These are phyloP conservation scores for Haemorhous mexicanus DNA, from an alignment of 2,113 vertebrate species.

Conservation along the genomic window DNA sequence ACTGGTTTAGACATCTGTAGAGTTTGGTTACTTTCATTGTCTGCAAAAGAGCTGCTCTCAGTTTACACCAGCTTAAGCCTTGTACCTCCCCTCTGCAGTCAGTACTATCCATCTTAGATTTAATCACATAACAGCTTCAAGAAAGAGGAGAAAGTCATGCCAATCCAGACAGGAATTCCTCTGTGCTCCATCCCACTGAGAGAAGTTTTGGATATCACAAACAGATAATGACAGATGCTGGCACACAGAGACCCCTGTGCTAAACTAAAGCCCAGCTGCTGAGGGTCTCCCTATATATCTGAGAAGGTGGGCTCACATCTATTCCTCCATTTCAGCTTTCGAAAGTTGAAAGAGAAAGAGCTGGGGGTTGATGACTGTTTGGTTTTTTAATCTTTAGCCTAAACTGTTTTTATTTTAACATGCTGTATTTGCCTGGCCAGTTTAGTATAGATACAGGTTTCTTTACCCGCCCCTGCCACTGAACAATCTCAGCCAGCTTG, in stretches of 20 bases:
- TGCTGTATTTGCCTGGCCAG: not conserved
- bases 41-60: not conserved
- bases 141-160: not conserved
- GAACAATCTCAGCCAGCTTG: not conserved
- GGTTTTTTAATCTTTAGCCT: not conserved
- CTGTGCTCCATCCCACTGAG: not conserved
- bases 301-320: not conserved
- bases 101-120: not conserved
- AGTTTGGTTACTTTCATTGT: not conserved
- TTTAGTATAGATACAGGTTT: not conserved
- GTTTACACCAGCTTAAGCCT: not conserved
- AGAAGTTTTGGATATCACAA: not conserved
- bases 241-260: not conserved
- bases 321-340: not conserved
- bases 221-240: not conserved
- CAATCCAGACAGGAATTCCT: constrained; percentile 9
- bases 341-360: not conserved
- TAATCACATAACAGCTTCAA: not conserved
- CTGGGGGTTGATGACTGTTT: not conserved
- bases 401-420: not conserved
- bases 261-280: not conserved
- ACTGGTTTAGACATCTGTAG: not conserved
- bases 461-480: not conserved
- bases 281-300: not conserved
- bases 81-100: not conserved